phyloP scores from a whole-genome alignment of 2,888 invertebrate genomes.

The Eulithis prunata region DNA sequence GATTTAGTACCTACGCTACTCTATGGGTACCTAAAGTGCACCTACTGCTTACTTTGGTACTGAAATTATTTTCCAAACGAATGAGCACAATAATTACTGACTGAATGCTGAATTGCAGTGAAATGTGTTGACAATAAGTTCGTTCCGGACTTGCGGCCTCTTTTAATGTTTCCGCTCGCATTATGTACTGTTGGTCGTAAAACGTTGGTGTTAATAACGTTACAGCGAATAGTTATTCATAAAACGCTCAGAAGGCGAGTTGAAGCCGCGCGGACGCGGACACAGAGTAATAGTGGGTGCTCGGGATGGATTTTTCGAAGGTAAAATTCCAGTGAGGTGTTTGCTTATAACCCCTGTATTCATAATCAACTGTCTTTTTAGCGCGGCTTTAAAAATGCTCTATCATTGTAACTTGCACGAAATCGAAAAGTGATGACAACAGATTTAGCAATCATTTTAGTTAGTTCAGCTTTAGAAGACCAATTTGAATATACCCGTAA shows the following conservation, averaged over 20 bases:
- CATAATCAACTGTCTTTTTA: too few species aligned
- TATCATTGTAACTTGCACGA: too few species aligned
- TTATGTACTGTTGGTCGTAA: background rate
- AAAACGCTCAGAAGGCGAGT: background rate
- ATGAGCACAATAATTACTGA: too few species aligned
- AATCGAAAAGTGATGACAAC: too few species aligned
- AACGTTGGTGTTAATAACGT: background rate
- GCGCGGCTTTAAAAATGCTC: too few species aligned
- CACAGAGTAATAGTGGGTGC: background rate
- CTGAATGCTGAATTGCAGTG: background rate
- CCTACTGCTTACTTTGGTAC: too few species aligned
- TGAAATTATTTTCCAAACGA: too few species aligned
- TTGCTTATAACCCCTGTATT: background rate
- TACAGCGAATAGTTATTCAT: constrained; percentile 1
- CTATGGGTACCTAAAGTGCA: background rate
- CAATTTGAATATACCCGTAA: background rate
- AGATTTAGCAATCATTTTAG: too few species aligned
- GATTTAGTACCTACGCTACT: background rate
- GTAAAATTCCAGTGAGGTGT: constrained; percentile 3
- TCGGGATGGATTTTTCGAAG: background rate
- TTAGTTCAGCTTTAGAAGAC: too few species aligned
- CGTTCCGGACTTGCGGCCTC: too few species aligned
- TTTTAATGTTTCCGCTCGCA: too few species aligned
- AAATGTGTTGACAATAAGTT: background rate
- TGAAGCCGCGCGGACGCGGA: background rate